Evolutionary conservation across 1,140 invertebrate species (phyloP).

Genomic region (Meloidogyne exigua): DNA sequence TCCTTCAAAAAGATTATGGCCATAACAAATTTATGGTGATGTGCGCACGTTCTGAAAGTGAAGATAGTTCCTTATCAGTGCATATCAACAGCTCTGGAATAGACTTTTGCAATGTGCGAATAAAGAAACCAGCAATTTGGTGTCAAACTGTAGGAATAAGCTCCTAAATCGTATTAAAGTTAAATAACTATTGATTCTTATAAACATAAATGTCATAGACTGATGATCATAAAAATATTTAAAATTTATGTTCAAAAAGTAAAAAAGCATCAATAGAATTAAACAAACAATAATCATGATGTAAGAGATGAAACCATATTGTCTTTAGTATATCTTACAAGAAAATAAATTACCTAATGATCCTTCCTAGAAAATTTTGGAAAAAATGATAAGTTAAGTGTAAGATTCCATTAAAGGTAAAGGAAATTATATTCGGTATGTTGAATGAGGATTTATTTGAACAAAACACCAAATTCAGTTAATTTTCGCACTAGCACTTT

Average conservation of each 20-base stretch:
- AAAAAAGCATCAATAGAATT: neutral
- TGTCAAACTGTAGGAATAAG: neutral
- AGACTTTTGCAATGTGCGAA: slow-evolving; percentile 15
- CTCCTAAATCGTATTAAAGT: neutral
- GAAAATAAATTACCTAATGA: neutral
- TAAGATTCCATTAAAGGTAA: too few relatives aligned
- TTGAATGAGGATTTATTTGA: neutral
- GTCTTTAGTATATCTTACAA: neutral
- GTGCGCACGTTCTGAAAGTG: neutral
- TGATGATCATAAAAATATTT: neutral
- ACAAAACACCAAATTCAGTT: slow-evolving; percentile 3
- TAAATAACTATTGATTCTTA: neutral
- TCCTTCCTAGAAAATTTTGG: neutral
- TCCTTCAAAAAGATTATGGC: neutral
- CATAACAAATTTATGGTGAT: neutral
- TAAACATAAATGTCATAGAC: neutral
- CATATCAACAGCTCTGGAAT: slow-evolving; percentile 5
- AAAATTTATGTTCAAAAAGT: neutral
- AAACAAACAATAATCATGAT: neutral
- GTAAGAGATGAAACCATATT: too few relatives aligned
- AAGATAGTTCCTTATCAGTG: neutral
- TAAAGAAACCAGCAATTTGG: neutral
- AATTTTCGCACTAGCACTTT: slow-evolving; percentile 4
- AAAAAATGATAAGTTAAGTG: too few relatives aligned
- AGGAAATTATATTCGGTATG: neutral